Base-by-base conservation (phyloP, 2,888 invertebrate genomes). In the Dolomedes plantarius region DNA sequence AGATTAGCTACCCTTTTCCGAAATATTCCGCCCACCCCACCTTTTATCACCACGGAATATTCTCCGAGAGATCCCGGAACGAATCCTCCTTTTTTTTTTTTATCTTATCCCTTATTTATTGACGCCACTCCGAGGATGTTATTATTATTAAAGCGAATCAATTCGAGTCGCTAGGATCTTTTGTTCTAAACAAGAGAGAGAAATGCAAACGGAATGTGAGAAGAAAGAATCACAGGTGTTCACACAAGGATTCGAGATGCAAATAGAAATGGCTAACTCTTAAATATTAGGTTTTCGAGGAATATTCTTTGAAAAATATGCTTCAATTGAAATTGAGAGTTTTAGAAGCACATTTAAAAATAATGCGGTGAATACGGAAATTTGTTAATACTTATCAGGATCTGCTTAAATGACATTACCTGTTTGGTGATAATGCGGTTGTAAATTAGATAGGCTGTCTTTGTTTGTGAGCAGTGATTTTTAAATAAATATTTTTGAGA, bases 1-100 rank as follows among this genome's bases (percentile, higher is more conserved):
- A 85, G 85, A 85, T 85, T 85, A 85, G 78, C 73, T 27, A 16
- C 19, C 31, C 73, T 36, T 32, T 77, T 31, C 31, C 65, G 50
- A 41, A 27, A 41, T 23, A 23, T 67, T 19, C 32, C 64, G n/a
- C 16, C 29, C 71, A 46, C 50, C 29, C 19, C 36, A 7, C 7
- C 67, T 67, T 67, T 67, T 67, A 67, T 67, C 67, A 28, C 67
- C 36, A 32, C n/a, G 32, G 16, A 36, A 32, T 56, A 19, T 56
- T 56, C 56, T 32, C 32, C 32, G 36, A 67, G 32, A 67, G 32
- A 32, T 32, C 36, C 67, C 32, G 28, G 67, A 67, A 32, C 13
- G 31, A 67, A 32, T 69, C 69, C 39, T 29, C 13, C 39, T 62
- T 50, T 62, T 41, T 36, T 27, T 28, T 68, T 28, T 29, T 41